Evolutionary conservation across 2,113 vertebrate genomes (phyloP).

Genomic region (Typhlomys cinereus): DNA sequence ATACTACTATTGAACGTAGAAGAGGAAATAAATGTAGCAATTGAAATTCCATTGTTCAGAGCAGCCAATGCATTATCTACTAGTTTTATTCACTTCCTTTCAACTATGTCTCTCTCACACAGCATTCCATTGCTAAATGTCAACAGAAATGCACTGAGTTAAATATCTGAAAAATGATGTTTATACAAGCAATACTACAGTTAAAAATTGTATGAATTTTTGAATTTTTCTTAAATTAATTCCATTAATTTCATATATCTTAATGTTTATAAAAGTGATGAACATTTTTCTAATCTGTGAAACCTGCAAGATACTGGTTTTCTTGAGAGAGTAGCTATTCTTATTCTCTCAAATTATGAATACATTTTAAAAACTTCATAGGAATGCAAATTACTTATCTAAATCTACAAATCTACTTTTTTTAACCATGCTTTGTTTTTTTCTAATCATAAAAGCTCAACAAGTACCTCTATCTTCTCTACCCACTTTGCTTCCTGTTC

Average conservation of each 20-base stretch:
- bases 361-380: background rate
- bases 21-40: background rate
- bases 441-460: too few species aligned
- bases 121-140: background rate
- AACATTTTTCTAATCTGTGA: background rate
- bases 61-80: background rate
- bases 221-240: background rate
- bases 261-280: background rate
- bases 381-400: background rate
- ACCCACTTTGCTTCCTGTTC: too few species aligned
- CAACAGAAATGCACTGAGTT: background rate
- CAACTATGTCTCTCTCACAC: background rate
- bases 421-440: too few species aligned
- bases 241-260: background rate
- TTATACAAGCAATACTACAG: background rate
- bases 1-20: background rate
- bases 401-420: background rate
- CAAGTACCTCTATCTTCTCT: too few species aligned
- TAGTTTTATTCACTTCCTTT: background rate
- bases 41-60: background rate
- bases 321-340: background rate
- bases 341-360: background rate
- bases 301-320: background rate
- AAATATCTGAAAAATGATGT: background rate
- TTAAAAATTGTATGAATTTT: background rate